phyloP scores from a whole-genome alignment of 92 coral and sea anemone genomes.

The Micromussa lordhowensis region DNA sequence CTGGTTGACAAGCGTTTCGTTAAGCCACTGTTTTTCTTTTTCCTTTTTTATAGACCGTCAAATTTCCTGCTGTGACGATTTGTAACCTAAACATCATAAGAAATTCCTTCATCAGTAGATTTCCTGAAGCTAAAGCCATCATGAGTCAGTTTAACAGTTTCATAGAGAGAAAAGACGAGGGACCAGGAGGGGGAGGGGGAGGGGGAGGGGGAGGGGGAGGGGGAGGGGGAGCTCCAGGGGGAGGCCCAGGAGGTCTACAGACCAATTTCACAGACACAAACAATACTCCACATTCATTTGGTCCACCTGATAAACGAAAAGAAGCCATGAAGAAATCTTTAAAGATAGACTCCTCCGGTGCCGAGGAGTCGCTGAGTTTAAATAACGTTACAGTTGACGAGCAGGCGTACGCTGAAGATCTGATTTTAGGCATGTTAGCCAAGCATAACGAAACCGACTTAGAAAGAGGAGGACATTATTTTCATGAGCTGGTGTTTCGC shows the following conservation, averaged over 20 bases:
- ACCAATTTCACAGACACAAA: background rate
- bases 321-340: constrained; percentile 31
- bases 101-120: constrained; percentile 36
- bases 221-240: background rate
- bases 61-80: constrained; percentile 87
- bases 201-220: background rate
- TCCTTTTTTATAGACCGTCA: constrained; percentile 58
- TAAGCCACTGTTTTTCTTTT: background rate
- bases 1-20: background rate
- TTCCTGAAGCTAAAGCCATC: constrained; percentile 38
- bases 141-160: constrained; percentile 21
- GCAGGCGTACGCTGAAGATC: constrained; percentile 72
- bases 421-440: constrained; percentile 59
- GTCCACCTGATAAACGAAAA: constrained; percentile 27
- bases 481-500: constrained; percentile 71
- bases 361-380: constrained; percentile 24
- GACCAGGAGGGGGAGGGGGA: background rate
- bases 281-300: constrained; percentile 19
- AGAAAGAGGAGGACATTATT: constrained; percentile 74
- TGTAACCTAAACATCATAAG: constrained; percentile 91
- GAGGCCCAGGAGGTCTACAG: background rate
- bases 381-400: constrained; percentile 55
- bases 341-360: constrained; percentile 19
- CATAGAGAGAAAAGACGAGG: background rate
- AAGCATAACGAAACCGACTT: constrained; percentile 35